Evolutionary conservation across 2,797 vertebrate genomes (phyloP), one percentile per base, ranked within the genome.

Genomic region (Coregonus suidteri): DNA sequence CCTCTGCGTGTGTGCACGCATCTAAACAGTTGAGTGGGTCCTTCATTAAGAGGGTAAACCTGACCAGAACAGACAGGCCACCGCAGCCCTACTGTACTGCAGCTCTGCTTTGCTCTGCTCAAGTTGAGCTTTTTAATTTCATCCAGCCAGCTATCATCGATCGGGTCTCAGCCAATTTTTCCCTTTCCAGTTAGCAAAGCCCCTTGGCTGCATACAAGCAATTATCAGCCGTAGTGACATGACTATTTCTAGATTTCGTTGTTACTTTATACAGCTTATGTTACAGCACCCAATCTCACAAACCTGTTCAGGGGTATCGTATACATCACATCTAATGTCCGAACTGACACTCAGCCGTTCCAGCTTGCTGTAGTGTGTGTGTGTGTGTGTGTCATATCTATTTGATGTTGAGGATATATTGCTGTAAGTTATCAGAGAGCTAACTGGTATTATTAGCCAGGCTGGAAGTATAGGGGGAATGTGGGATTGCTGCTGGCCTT

Each of bases 361-460:
- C 30, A 35, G 52, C 47, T 82, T 79, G 81, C 78, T 75, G 75
- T 75, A 77, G 56, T 1, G 54, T 56, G 54, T 15, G 35, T 5
- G 35, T 5, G 35, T 59, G 30, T 31, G 11, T 34, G 66, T 68
- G 54, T 62, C 20, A 83, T 81, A 75, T 76, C 69, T 71, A 72
- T 78, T 71, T 67, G 65, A 81, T 73, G 59, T 78, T 69, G 34
- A 73, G 69, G 78, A 79, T 72, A 79, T 74, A 65, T 73, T 65
- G 65, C 75, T 77, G 77, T 74, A 7, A 53, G 74, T n/a, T 53
- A 25, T 16, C 65, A 69, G n/a, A n/a, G 78, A 20, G 18, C 7
- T 71, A 51, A 37, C 18, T 52, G 35, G 18, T 84, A 79, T 85
- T 82, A 79, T 84, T 81, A 83, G 81, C 18, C 13, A 52, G 72